A percentile compares a stretch with the other conserved stretches of the same genome.
These are phyloP conservation scores for Styela plicata DNA, from an alignment of 23 tunicate species.

Conservation along the genomic window DNA sequence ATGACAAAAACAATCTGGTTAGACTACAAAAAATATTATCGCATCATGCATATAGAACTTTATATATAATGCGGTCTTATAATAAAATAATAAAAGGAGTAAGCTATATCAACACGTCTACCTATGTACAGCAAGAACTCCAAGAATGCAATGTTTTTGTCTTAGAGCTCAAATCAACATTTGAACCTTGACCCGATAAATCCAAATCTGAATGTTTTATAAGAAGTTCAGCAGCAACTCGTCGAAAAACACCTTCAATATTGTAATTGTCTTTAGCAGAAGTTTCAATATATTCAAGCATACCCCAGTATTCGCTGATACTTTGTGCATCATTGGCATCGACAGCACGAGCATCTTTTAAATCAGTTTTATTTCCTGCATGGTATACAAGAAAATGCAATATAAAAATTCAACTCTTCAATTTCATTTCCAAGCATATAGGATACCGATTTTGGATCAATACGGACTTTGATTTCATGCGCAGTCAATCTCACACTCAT, in stretches of 20 bases:
- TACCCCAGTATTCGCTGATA: conserved; percentile 23
- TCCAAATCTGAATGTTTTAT: conserved; percentile 37
- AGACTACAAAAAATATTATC: too few species aligned
- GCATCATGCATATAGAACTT: too few species aligned
- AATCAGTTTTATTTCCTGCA: conserved; percentile 79
- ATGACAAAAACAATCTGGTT: too few species aligned
- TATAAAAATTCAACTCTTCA: too few species aligned
- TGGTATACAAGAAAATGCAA: too few species aligned
- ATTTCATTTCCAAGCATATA: too few species aligned
- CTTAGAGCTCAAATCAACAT: background rate
- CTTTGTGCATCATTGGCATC: conserved; percentile 29
- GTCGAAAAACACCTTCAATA: conserved; percentile 50
- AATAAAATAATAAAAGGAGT: too few species aligned
- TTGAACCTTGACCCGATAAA: background rate
- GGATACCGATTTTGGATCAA: too few species aligned
- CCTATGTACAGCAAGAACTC: conserved; percentile 20
- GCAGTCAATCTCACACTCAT: too few species aligned
- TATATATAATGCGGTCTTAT: too few species aligned
- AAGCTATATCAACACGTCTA: too few species aligned
- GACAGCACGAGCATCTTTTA: conserved; percentile 37
- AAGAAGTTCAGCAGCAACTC: conserved; percentile 46
- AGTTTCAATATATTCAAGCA: conserved; percentile 69
- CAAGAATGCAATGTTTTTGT: background rate
- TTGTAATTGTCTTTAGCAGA: conserved; percentile 85
- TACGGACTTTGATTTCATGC: too few species aligned